phyloP scores from a whole-genome alignment of 2,113 vertebrate genomes.

The Ptilorrhoa leucosticta region DNA sequence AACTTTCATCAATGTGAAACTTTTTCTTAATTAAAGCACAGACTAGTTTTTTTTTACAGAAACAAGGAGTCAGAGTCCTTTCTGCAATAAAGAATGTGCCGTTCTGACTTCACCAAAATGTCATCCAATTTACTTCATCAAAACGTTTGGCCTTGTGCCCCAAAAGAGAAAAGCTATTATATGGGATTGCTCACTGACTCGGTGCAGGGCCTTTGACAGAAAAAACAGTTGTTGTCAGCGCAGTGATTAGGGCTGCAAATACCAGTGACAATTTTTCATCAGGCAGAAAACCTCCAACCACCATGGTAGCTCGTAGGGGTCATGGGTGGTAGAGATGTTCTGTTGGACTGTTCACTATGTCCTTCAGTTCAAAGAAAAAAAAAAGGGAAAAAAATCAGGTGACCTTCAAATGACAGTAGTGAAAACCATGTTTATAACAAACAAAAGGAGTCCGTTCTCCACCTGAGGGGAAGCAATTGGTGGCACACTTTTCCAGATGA shows the following conservation, averaged over 20 bases:
- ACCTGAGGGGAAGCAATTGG: background rate
- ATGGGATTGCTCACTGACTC: background rate
- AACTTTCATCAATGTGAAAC: background rate
- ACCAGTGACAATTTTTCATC: background rate
- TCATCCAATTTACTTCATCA: background rate
- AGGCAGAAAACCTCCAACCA: background rate
- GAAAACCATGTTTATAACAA: background rate
- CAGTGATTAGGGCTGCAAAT: background rate
- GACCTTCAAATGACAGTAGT: background rate
- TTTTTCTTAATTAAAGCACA: background rate
- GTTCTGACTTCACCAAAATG: background rate
- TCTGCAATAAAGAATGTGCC: background rate
- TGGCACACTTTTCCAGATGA: background rate
- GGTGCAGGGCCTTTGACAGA: background rate
- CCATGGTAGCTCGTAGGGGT: background rate
- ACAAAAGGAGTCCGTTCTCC: background rate
- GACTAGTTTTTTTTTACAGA: background rate
- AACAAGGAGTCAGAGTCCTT: background rate
- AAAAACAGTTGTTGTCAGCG: background rate
- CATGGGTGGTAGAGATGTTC: background rate
- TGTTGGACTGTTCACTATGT: background rate
- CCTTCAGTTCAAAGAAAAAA: background rate
- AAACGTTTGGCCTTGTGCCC: background rate
- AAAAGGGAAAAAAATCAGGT: background rate
- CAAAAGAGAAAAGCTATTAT: background rate